These are phyloP conservation scores for Uloborus plumipes DNA, from an alignment of 2,888 invertebrate genomes.

Conservation along the genomic window DNA sequence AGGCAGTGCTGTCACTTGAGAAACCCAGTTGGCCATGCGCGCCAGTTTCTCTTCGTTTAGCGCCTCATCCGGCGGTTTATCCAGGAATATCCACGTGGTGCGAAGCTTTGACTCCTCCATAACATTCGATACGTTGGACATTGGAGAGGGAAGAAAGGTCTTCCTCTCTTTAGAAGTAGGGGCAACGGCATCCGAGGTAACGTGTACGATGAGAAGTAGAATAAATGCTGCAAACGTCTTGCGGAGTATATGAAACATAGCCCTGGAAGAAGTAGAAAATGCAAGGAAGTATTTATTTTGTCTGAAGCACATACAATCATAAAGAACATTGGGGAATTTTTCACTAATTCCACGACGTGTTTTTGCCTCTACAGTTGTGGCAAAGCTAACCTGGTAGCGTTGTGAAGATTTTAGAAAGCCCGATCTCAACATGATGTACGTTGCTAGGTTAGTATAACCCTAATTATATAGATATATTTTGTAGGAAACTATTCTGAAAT, in stretches of 20 bases:
- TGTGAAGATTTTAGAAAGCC: no score
- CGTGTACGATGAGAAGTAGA: background rate
- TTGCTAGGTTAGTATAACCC: no score
- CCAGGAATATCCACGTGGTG: slow-evolving; percentile 55
- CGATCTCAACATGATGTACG: no score
- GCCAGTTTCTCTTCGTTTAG: slow-evolving; percentile 50
- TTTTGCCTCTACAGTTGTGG: no score
- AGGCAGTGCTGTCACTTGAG: slow-evolving; percentile 46
- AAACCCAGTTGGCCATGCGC: slow-evolving; percentile 56
- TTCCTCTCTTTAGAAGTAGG: no score
- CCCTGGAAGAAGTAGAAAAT: background rate
- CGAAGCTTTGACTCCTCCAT: slow-evolving; percentile 47
- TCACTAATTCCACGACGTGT: no score
- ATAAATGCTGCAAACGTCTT: background rate
- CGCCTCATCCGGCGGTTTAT: slow-evolving; percentile 49
- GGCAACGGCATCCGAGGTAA: background rate
- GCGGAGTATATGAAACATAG: slow-evolving; percentile 28
- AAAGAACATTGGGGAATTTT: no score
- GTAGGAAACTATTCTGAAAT: no score
- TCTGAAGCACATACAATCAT: no score
- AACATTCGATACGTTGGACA: slow-evolving; percentile 33
- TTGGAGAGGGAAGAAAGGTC: background rate
- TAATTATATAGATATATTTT: no score
- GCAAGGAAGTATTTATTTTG: no score
- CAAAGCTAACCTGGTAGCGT: no score